A percentile compares a stretch with the other conserved stretches of the same genome.
Conservation (phyloP, 2,113 vertebrate species). For the Grallaria varia region DNA sequence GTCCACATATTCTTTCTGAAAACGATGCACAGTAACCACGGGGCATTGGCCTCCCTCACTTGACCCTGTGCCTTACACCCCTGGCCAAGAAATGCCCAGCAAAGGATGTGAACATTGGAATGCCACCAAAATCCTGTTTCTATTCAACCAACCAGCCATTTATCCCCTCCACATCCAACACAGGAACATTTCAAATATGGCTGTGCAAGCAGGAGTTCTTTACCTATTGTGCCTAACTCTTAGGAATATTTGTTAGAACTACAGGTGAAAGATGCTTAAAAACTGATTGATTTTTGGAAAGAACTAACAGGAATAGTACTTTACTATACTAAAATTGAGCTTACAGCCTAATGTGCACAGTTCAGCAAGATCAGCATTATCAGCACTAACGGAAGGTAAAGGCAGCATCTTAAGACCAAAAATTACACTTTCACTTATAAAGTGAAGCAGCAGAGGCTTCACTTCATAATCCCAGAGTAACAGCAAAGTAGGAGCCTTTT, state of each 20-base stretch:
- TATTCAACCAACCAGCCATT: background rate
- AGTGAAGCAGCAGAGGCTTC: background rate
- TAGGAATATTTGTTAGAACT: background rate
- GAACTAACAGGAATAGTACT: background rate
- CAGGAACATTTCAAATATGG: background rate
- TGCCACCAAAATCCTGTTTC: background rate
- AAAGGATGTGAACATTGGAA: background rate
- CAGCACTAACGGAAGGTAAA: background rate
- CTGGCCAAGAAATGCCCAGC: background rate
- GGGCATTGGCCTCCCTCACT: background rate
- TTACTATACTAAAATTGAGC: background rate
- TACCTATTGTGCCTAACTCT: rapidly evolving
- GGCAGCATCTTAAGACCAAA: background rate
- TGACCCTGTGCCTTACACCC: background rate
- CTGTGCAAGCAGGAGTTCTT: background rate
- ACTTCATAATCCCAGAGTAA: background rate
- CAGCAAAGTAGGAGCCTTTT: background rate
- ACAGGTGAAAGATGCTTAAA: background rate
- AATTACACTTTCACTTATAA: background rate
- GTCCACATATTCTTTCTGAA: background rate
- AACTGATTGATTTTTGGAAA: background rate
- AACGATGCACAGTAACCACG: rapidly evolving
- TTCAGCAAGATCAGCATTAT: background rate
- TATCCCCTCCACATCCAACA: background rate
- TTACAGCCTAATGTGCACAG: background rate